phyloP scores from a whole-genome alignment of 2,113 vertebrate genomes.

The Platichthys stellatus region DNA sequence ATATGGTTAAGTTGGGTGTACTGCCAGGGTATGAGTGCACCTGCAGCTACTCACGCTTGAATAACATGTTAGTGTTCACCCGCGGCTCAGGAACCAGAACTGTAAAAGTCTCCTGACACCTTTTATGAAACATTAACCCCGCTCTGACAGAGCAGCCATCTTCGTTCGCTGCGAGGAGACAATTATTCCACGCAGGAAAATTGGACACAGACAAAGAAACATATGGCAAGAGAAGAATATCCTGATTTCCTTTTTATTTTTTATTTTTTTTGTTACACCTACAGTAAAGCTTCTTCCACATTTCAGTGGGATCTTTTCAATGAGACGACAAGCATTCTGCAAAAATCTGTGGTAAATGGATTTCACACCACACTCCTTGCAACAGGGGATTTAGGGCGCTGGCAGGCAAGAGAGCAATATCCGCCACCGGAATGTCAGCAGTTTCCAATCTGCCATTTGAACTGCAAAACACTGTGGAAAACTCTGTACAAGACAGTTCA shows the following conservation, averaged over 20 bases:
- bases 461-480: conserved; percentile 44
- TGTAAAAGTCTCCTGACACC: conserved; percentile 24
- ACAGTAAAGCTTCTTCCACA: conserved; percentile 51
- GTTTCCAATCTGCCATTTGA: conserved; percentile 65
- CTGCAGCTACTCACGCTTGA: conserved; percentile 7
- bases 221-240: conserved; percentile 14
- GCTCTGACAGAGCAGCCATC: conserved; percentile 36
- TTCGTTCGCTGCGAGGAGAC: conserved; percentile 42
- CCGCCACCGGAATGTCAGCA: conserved; percentile 73
- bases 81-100: neutral
- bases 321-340: conserved; percentile 74
- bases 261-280: conserved; percentile 17
- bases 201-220: conserved; percentile 33
- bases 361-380: conserved; percentile 73
- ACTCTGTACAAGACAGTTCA: conserved; percentile 45
- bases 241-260: neutral
- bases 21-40: neutral
- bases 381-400: conserved; percentile 72
- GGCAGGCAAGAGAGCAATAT: conserved; percentile 67
- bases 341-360: conserved; percentile 74
- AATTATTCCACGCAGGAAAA: conserved; percentile 1
- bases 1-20: conserved; percentile 11
- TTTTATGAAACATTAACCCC: conserved; percentile 48
- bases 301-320: conserved; percentile 68
- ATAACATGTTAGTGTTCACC: conserved; percentile 18